A percentile compares a stretch with the other conserved stretches of the same genome.
Conservation (phyloP, 2,888 invertebrate genomes). For the Linyphia triangularis region DNA sequence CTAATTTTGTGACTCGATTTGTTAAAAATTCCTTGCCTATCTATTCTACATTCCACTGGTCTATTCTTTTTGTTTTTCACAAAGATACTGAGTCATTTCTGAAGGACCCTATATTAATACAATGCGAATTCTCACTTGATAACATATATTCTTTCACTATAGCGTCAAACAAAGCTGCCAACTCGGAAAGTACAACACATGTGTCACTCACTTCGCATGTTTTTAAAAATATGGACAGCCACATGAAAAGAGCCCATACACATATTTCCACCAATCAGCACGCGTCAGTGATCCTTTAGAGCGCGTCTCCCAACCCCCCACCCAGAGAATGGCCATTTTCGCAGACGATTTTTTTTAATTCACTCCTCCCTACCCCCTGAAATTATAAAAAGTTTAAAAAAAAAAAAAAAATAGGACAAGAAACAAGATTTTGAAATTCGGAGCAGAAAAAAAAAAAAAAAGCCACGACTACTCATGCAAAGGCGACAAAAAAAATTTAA, state of each 20-base stretch:
- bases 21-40: too few relatives aligned
- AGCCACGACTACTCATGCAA: not conserved
- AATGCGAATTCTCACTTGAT: too few relatives aligned
- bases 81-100: too few relatives aligned
- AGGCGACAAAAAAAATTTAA: not conserved
- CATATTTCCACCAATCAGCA: constrained; percentile 8
- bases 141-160: too few relatives aligned
- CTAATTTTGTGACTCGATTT: too few relatives aligned
- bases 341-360: not conserved
- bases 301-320: not conserved
- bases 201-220: not conserved
- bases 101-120: too few relatives aligned
- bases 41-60: too few relatives aligned
- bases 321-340: not conserved
- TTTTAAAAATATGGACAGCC: not conserved
- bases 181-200: too few relatives aligned
- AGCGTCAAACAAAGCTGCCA: too few relatives aligned
- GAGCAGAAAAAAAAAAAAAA: not conserved
- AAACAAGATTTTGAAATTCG: not conserved
- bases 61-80: too few relatives aligned
- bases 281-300: not conserved
- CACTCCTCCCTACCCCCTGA: not conserved
- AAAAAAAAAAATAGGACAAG: not conserved
- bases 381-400: constrained; percentile 2
- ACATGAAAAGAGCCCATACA: not conserved